Base-by-base conservation (phyloP, 2,888 invertebrate species). In the Ophion obscuratus region DNA sequence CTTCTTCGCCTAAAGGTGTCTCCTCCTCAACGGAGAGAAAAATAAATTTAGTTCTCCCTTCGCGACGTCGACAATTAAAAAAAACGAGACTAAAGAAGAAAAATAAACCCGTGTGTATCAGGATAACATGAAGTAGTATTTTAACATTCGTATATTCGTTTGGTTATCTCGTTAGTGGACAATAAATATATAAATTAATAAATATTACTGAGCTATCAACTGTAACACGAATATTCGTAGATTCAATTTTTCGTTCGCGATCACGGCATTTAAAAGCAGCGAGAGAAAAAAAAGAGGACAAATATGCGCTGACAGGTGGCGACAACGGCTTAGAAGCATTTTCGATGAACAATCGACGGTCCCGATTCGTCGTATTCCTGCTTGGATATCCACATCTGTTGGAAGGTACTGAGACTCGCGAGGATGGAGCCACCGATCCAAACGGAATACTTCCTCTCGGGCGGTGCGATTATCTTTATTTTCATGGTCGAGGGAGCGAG, bases 331-430 rank as follows among this genome's bases (percentile, higher is more conserved):
- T 94, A 95, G 91, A 95, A 95, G 90, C 95, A 95, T 89, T 95
- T 95, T 87, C 94, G 91, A 92, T 95, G 95, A 59, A 95, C 95
- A 81, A 95, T 95, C 57, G 94, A 93, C 2, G 95, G 95, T 40
- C 95, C 95, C 61, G 94, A 94, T 86, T 95, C 95, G 85, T 95
- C 95, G 90, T 95, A 95, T 80, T 95, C 95, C 85, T 95, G 94
- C 87, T 95, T 95, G 75, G 94, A 94, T 88, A 95, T 95, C 95
- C 95, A 95, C 95, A 95, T 95, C 89, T 95, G 94, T 85, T 95
- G 94, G 93, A 95, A 95, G 80, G 95, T 95, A 75, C 94, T 94
- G 31, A 95, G 91, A 82, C 94, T 94, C 20, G 95, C 95, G 77
- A 95, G 92, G 89, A 95, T 95, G 71, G 95, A 95, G 40, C 95